Evolutionary conservation across 2,113 vertebrate genomes (phyloP), one percentile per base, ranked within the genome.

Genomic region (Eonycteris spelaea): DNA sequence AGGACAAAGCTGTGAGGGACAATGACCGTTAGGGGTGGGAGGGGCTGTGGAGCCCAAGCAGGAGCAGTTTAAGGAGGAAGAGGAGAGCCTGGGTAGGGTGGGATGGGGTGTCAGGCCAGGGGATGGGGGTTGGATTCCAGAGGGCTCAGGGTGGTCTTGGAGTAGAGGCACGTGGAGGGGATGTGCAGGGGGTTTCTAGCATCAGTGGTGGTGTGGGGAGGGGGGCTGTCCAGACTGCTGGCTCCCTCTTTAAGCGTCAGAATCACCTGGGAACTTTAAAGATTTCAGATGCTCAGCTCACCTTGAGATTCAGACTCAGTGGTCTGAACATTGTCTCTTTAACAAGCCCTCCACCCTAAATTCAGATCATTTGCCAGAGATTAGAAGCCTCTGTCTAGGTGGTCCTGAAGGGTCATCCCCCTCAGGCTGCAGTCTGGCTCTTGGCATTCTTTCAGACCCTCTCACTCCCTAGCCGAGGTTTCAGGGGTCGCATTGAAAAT

Each of bases 21-120:
- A 24, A 33, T 0, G 0, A 14, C 59, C 43, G 6, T 11, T 30
- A 19, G 55, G 83, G 53, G 24, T 86, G 6, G 10, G 89, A 9
- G n/a, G 57, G 26, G 55, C 67, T n/a, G 6, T 45, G 51, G 92
- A 92, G 51, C 75, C 61, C 86, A 61, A 30, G 70, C 57, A 24
- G 19, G n/a, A 43, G 21, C 21, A 8, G 16, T 73, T 53, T 53
- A 30, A 57, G 77, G 82, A 78, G 22, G 0, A 4, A 28, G 30
- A 57, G 55, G 61, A 40, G 53, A 14, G 21, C 38, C 18, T 7
- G 10, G 7, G 73, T 90, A 45, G 65, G 40, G 10, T 14, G 9
- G 35, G 24, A 14, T 70, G 43, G 24, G 26, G 40, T 38, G 65
- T 55, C 70, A 22, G 9, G n/a, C 71, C 28, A 43, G 26, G 43